Conservation (phyloP, 2,113 vertebrate genomes). For the Phoenicopterus ruber region DNA sequence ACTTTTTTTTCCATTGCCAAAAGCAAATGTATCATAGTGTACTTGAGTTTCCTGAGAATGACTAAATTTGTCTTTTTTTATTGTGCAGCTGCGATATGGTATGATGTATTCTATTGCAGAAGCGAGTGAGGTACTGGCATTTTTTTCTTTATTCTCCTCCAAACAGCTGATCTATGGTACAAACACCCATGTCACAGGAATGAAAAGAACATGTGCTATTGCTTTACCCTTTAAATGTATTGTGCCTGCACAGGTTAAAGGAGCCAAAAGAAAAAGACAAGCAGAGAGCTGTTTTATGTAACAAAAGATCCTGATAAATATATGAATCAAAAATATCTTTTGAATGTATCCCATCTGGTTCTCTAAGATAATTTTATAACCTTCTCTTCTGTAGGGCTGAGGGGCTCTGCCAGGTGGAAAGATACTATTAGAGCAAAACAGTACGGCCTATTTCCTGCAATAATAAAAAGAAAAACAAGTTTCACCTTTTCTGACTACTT, state of each 20-base stretch:
- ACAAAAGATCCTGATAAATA: slow-evolving; percentile 10
- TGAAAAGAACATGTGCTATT: slow-evolving; percentile 17
- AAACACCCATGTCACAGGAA: not conserved
- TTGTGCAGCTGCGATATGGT: not conserved
- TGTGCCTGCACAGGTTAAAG: slow-evolving; percentile 30
- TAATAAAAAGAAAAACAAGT: not conserved
- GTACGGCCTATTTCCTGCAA: not conserved
- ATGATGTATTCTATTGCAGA: not conserved
- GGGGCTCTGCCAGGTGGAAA: not conserved
- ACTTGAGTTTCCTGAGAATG: slow-evolving; percentile 3
- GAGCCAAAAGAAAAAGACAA: not conserved
- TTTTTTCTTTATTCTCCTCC: slow-evolving; percentile 47
- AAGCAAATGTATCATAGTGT: not conserved
- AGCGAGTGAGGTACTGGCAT: not conserved
- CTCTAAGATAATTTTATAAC: not conserved
- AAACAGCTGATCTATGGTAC: slow-evolving; percentile 3
- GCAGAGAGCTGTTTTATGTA: not conserved
- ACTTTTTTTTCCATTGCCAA: not conserved
- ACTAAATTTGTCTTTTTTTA: slow-evolving; percentile 15
- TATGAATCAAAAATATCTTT: not conserved
- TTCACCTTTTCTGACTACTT: not conserved
- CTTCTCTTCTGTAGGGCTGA: not conserved
- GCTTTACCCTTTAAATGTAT: not conserved
- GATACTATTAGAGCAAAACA: not conserved
- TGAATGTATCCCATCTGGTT: not conserved